Percentiles rank a stretch among this genome's conserved stretches.
phyloP scores from a whole-genome alignment of 1,140 invertebrate genomes.

The Apis dorsata region DNA sequence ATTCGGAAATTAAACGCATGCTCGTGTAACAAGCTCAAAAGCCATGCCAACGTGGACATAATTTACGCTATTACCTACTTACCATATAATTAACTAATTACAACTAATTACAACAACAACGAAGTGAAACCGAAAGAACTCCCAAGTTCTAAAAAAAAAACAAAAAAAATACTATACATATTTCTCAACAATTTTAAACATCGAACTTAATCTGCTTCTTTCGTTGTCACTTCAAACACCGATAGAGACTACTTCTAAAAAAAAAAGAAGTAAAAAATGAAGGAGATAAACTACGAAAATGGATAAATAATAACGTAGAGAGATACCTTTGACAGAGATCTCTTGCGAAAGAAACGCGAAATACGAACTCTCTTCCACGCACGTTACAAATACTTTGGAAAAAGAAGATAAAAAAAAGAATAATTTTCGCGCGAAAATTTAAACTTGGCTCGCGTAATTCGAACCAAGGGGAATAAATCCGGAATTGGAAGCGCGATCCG shows the following conservation, averaged over 20 bases:
- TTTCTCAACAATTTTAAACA: background rate
- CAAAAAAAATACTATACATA: no score
- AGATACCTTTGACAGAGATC: background rate
- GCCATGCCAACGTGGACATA: constrained; percentile 30
- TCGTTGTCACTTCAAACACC: background rate
- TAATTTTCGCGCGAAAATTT: background rate
- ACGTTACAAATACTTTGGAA: background rate
- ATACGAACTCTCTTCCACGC: constrained; percentile 1
- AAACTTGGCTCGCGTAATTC: background rate
- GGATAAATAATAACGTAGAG: background rate
- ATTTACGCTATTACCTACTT: constrained; percentile 10
- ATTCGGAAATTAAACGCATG: constrained; percentile 24
- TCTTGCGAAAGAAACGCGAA: no score
- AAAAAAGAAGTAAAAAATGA: background rate
- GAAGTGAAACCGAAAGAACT: background rate
- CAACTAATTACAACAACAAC: background rate
- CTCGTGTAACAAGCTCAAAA: constrained; percentile 35
- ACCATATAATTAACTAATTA: constrained; percentile 18
- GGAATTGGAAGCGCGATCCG: no score
- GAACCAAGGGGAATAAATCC: no score
- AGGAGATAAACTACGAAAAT: background rate
- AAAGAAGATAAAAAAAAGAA: background rate
- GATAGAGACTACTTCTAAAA: background rate
- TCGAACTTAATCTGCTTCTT: background rate
- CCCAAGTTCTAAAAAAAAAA: background rate